A percentile compares a stretch with the other conserved stretches of the same genome.
Conservation (phyloP, 2,113 vertebrate species). For the Apteryx owenii region DNA sequence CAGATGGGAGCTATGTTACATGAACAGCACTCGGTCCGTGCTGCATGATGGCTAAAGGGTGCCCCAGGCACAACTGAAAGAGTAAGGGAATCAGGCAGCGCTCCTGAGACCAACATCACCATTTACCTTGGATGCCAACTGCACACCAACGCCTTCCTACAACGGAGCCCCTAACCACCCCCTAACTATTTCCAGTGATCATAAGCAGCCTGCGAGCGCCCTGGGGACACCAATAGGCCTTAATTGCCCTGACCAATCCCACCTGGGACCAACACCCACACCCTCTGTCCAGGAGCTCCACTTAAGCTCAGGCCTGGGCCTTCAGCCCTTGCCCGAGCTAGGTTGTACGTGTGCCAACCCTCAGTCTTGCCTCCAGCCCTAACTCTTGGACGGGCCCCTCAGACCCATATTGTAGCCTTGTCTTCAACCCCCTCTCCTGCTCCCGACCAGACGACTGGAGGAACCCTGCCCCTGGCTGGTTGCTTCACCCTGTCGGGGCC, state of each 20-base stretch:
- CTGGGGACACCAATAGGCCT: neutral
- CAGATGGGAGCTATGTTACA: neutral
- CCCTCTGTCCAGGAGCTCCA: neutral
- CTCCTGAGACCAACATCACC: neutral
- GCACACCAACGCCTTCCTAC: neutral
- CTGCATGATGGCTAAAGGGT: neutral
- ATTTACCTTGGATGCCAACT: neutral
- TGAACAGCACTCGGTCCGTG: neutral
- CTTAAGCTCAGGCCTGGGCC: neutral
- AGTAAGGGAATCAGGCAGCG: neutral
- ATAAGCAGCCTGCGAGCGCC: neutral
- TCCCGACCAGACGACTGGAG: accelerated
- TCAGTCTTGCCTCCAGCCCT: neutral
- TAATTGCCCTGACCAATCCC: neutral
- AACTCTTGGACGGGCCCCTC: accelerated
- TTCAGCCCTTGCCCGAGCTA: neutral
- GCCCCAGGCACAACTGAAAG: neutral
- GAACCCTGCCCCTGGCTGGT: neutral
- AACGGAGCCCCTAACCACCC: too few species aligned
- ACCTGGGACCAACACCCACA: neutral
- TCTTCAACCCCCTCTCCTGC: neutral
- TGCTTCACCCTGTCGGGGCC: too few species aligned
- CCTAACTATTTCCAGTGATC: neutral
- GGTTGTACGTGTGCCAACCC: accelerated
- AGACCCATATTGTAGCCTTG: neutral